Evolutionary conservation across 2,888 invertebrate genomes (phyloP).

Genomic region (Mechanitis messenoides): DNA sequence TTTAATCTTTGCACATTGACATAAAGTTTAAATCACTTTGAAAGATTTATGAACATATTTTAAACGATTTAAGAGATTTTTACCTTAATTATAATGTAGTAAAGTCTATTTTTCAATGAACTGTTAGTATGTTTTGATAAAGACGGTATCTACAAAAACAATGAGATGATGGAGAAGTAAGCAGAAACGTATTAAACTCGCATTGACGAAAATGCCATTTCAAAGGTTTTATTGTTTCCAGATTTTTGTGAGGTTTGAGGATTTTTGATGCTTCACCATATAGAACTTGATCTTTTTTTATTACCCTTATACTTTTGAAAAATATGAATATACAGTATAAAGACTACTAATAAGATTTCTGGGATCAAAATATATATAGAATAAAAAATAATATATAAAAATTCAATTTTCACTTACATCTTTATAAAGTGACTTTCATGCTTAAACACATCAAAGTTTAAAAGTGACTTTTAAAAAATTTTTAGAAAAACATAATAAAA

Average conservation of each 20-base stretch:
- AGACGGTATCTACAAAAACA: constrained; percentile 45
- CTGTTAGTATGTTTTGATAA: constrained; percentile 6
- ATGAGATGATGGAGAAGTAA: constrained; percentile 63
- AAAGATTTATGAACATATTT: constrained; percentile 1
- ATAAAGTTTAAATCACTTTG: constrained; percentile 4
- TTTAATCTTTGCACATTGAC: constrained; percentile 1
- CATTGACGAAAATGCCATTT: constrained; percentile 65
- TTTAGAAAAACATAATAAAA: too few species aligned
- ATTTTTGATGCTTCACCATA: constrained; percentile 36
- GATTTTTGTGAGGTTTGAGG: constrained; percentile 38
- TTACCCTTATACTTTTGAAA: constrained; percentile 6
- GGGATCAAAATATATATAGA: too few species aligned
- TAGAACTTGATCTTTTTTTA: constrained; percentile 23
- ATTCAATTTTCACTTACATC: too few species aligned
- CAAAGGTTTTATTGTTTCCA: constrained; percentile 42
- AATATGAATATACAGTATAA: neutral
- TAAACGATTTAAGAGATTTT: constrained; percentile 3
- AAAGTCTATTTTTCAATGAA: constrained; percentile 31
- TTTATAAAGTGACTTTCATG: too few species aligned
- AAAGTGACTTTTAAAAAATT: too few species aligned
- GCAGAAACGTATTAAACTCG: constrained; percentile 62
- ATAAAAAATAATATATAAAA: too few species aligned
- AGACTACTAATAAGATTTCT: too few species aligned
- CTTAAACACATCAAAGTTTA: too few species aligned
- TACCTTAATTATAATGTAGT: accelerated